Conservation (phyloP, 2,113 vertebrate species). For the Laterallus jamaicensis region DNA sequence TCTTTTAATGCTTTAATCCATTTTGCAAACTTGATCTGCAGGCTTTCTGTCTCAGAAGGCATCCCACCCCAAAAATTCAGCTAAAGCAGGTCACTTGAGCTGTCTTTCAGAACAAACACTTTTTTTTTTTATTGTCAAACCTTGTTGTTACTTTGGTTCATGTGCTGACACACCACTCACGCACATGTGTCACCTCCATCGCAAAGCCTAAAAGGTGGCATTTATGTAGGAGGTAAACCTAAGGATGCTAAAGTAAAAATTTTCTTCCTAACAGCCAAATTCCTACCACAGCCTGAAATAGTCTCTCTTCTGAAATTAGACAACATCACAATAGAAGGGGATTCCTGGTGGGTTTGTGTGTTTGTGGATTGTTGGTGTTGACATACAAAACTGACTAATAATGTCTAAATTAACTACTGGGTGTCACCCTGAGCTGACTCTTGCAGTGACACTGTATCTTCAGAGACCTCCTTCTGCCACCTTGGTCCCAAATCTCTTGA, state of each 20-base stretch:
- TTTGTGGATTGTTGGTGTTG: not conserved
- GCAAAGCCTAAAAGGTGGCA: not conserved
- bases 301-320: not conserved
- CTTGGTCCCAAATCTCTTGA: not conserved
- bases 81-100: not conserved
- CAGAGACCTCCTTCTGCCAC: not conserved
- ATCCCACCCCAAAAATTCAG: not conserved
- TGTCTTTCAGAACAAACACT: not conserved
- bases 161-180: accelerated
- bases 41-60: not conserved
- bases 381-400: not conserved
- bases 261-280: not conserved
- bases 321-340: not conserved
- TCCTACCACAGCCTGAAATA: not conserved
- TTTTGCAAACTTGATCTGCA: not conserved
- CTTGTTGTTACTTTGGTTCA: not conserved
- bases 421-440: not conserved
- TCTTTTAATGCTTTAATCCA: not conserved
- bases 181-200: not conserved
- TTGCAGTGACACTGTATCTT: not conserved
- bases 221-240: not conserved
- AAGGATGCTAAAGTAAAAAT: not conserved
- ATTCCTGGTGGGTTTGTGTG: not conserved
- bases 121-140: not conserved
- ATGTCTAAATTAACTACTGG: not conserved